Conservation (phyloP, 2,888 invertebrate species). For the Branchellion lobata region DNA sequence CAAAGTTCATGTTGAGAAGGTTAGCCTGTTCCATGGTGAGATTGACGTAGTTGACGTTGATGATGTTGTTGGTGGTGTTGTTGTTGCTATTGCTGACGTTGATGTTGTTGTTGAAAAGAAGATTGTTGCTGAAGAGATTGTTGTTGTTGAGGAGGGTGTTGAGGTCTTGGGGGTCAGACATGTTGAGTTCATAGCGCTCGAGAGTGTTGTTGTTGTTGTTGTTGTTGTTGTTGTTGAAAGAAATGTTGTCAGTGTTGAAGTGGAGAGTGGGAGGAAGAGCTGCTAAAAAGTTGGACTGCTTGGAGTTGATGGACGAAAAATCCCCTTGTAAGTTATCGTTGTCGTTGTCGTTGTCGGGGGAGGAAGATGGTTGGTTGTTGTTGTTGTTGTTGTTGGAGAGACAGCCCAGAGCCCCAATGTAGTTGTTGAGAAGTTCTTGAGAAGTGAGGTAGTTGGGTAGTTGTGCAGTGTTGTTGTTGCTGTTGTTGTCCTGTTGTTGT, state of each 20-base stretch:
- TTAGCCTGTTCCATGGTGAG: neutral
- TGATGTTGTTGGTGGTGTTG: constrained; percentile 7
- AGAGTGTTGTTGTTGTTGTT: neutral
- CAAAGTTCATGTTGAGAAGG: constrained; percentile 17
- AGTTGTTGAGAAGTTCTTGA: constrained; percentile 16
- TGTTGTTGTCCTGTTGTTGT: neutral
- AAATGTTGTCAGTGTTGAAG: constrained; percentile 7
- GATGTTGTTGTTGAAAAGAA: neutral
- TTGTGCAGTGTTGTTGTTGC: neutral
- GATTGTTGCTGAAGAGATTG: neutral
- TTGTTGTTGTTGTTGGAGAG: neutral
- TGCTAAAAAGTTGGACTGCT: neutral
- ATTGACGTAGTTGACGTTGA: constrained; percentile 9
- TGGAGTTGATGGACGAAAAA: neutral
- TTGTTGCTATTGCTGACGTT: neutral
- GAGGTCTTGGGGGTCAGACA: neutral
- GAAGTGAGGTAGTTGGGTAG: constrained; percentile 8
- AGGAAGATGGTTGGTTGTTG: neutral
- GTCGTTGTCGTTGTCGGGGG: neutral
- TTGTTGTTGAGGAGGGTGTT: neutral
- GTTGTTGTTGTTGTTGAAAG: constrained; percentile 12
- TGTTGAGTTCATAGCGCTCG: neutral
- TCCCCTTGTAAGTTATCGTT: neutral
- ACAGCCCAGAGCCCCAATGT: neutral
- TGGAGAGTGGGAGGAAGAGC: neutral